These are phyloP conservation scores for Diplodus puntazzo DNA, from an alignment of 2,797 vertebrate genomes.

Conservation along the genomic window DNA sequence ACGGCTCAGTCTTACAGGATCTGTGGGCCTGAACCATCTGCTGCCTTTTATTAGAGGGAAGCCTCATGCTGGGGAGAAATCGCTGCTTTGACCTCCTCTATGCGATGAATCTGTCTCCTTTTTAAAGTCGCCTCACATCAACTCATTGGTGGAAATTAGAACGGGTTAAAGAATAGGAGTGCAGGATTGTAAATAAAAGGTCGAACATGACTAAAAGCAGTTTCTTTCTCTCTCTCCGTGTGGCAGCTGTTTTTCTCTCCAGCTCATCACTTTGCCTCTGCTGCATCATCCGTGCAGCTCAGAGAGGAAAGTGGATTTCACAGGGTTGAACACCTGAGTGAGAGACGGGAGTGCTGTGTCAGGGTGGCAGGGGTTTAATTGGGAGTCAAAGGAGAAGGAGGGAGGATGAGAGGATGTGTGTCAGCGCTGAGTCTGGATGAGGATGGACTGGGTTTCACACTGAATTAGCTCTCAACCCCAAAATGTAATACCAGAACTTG, in stretches of 20 bases:
- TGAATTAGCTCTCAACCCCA: too few species aligned
- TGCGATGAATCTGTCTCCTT: neutral
- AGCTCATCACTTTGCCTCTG: slow-evolving; percentile 37
- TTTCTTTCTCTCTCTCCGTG: slow-evolving; percentile 1
- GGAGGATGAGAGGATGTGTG: neutral
- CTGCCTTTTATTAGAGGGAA: slow-evolving; percentile 38
- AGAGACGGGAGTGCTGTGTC: slow-evolving; percentile 30
- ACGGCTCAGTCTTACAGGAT: slow-evolving; percentile 45
- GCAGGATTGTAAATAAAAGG: neutral
- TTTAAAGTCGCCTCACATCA: slow-evolving; percentile 3
- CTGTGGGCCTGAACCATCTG: slow-evolving; percentile 55
- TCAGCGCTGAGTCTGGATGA: neutral
- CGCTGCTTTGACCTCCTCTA: neutral
- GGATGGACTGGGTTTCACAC: too few species aligned
- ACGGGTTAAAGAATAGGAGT: too few species aligned
- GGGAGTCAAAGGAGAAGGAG: neutral
- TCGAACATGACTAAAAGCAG: neutral
- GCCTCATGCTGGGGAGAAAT: slow-evolving; percentile 4
- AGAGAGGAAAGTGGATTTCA: slow-evolving; percentile 20
- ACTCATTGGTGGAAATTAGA: neutral
- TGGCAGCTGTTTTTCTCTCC: slow-evolving; percentile 26
- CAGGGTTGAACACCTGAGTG: neutral
- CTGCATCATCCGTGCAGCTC: slow-evolving; percentile 25
- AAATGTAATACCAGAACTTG: too few species aligned
- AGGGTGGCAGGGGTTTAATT: slow-evolving; percentile 19